A percentile compares a stretch with the other conserved stretches of the same genome.
These are phyloP conservation scores for Diarsia mendica DNA, from an alignment of 2,888 invertebrate genomes.

Conservation along the genomic window DNA sequence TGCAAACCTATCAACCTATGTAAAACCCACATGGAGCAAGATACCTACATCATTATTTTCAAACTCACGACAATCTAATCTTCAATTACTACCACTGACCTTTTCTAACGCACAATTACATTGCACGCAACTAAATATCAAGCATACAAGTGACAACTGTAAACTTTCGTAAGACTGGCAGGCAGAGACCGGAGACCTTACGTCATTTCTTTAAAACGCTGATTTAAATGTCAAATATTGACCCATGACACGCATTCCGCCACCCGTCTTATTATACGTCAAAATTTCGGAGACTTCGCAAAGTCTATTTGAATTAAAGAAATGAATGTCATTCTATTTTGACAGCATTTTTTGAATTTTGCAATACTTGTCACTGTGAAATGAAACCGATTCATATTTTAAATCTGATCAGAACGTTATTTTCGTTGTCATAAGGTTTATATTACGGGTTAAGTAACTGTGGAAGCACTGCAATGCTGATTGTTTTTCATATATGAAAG, in stretches of 20 bases:
- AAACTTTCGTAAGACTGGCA: conserved; percentile 77
- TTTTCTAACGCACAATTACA: conserved; percentile 79
- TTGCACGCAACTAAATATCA: conserved; percentile 80
- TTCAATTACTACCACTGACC: conserved; percentile 78
- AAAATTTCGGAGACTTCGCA: conserved; percentile 40
- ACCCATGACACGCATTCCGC: conserved; percentile 82
- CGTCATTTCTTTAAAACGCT: conserved; percentile 76
- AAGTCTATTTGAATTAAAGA: conserved; percentile 34
- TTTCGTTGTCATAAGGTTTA: neutral
- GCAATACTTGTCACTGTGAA: conserved; percentile 30
- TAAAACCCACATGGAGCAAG: conserved; percentile 44
- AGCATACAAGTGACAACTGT: conserved; percentile 77
- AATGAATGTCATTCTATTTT: conserved; percentile 57
- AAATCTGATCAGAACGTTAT: neutral
- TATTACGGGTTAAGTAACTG: neutral
- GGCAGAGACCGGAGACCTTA: conserved; percentile 70
- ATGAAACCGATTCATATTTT: conserved; percentile 7
- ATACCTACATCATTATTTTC: conserved; percentile 69
- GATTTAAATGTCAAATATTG: conserved; percentile 87
- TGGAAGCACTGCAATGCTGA: conserved; percentile 1
- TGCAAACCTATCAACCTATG: conserved; percentile 45
- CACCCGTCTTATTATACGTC: conserved; percentile 75
- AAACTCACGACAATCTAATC: conserved; percentile 73
- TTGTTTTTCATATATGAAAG: conserved; percentile 46
- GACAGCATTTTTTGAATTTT: conserved; percentile 37